A percentile compares a stretch with the other conserved stretches of the same genome.
Evolutionary conservation across 2,113 vertebrate genomes (phyloP).

Genomic region (Thamnophis sirtalis): DNA sequence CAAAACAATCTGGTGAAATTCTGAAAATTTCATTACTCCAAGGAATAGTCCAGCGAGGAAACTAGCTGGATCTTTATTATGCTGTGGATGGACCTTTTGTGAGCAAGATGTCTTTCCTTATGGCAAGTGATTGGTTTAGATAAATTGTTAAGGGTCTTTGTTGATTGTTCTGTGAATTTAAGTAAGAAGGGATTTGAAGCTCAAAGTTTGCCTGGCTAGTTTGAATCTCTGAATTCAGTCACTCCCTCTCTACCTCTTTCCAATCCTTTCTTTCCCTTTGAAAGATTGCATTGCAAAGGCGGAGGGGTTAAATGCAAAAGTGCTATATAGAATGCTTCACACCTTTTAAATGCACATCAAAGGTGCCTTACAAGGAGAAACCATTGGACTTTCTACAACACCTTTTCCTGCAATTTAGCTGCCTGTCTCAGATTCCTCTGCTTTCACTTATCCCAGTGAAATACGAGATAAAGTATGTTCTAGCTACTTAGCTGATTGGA

Average conservation of each 20-base stretch:
- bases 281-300: background rate
- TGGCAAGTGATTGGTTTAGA: background rate
- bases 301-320: background rate
- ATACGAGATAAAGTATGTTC: background rate
- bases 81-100: background rate
- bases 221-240: background rate
- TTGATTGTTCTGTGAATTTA: background rate
- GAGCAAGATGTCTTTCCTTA: background rate
- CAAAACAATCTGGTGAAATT: background rate
- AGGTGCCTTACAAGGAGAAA: background rate
- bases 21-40: background rate
- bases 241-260: background rate
- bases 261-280: background rate
- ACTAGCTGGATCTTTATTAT: background rate
- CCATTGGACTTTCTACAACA: background rate
- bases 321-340: background rate
- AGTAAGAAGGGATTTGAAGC: background rate
- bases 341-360: background rate
- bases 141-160: background rate
- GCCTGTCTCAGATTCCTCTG: background rate
- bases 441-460: background rate
- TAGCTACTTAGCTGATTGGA: background rate
- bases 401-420: background rate
- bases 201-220: background rate
- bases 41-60: background rate